Evolutionary conservation across 2,888 invertebrate genomes (phyloP), one percentile per base, ranked within the genome.

Genomic region (Coenonympha glycerion): DNA sequence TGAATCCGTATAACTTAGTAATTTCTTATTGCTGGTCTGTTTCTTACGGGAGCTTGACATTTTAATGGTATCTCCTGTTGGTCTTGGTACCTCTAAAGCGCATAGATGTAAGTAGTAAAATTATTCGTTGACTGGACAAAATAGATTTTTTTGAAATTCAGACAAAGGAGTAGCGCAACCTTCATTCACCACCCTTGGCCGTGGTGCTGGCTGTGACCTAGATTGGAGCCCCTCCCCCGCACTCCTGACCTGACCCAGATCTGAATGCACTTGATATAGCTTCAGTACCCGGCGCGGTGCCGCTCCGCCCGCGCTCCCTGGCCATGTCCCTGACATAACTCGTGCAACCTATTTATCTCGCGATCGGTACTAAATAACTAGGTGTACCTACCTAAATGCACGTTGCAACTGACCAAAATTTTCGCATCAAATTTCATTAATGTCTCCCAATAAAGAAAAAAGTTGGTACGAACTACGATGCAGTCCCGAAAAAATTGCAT

Each of bases 131-230:
- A n/a, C n/a, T n/a, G n/a, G n/a, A n/a, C n/a, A n/a, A n/a, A 30
- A 11, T 13, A 30, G 13, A 30, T 3, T 24, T 39, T 15, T 9
- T 9, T 9, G 39, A 24, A 39, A 24, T 15, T 13, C 15, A 30
- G 42, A 42, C 42, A 42, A 42, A 42, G 31, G 31, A 42, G 31
- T 34, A 24, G 33, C 22, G 63, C 80, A 84, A 86, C 83, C 84
- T 85, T 84, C 79, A 76, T 64, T 62, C 69, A 70, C 71, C 81
- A 84, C 83, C 85, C 85, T 86, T 86, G 85, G 85, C 85, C 84
- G 81, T 86, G 85, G 81, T 77, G 69, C 63, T 77, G 69, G 69
- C 63, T 77, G 69, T 69, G 83, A 83, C 84, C 82, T 73, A 83
- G 76, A 75, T 85, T 66, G 64, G 65, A 62, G 62, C 65, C 66